Conservation (phyloP, 1,140 invertebrate genomes). For the Drosophila pruinosa region DNA sequence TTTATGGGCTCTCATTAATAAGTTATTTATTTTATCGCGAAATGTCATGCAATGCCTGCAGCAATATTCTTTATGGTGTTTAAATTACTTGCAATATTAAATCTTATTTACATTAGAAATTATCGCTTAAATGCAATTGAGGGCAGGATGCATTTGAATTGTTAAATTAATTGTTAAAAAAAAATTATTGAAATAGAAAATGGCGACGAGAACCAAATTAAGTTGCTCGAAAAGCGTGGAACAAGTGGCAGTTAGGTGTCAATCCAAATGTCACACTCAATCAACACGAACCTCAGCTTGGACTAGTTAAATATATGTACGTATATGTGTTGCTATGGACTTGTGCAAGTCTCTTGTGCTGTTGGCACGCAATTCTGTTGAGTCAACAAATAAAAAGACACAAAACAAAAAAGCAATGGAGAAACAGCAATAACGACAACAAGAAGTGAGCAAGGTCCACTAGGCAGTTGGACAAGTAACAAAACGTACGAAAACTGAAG, state of each 20-base stretch:
- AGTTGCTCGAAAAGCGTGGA: neutral
- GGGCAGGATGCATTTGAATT: neutral
- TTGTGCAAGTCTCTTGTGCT: constrained; percentile 18
- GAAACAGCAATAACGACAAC: neutral
- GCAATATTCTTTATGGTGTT: neutral
- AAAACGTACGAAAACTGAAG: constrained; percentile 38
- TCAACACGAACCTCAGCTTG: constrained; percentile 40
- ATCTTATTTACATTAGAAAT: neutral
- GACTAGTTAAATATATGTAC: constrained; percentile 46
- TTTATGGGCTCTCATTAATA: neutral
- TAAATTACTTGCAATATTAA: neutral
- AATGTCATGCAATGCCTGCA: neutral
- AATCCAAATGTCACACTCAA: constrained; percentile 64
- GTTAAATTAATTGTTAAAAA: neutral
- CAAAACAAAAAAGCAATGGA: constrained; percentile 29
- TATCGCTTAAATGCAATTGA: neutral
- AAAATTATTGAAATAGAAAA: neutral
- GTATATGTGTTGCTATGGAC: neutral
- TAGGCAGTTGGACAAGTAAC: constrained; percentile 27
- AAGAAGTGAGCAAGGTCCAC: constrained; percentile 18
- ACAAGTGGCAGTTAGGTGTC: constrained; percentile 57
- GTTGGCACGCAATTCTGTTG: constrained; percentile 65
- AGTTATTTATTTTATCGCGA: neutral
- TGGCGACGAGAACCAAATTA: neutral
- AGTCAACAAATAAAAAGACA: constrained; percentile 62